Evolutionary conservation across 1,140 invertebrate genomes (phyloP).

Genomic region (Philopotamus ludificatus): DNA sequence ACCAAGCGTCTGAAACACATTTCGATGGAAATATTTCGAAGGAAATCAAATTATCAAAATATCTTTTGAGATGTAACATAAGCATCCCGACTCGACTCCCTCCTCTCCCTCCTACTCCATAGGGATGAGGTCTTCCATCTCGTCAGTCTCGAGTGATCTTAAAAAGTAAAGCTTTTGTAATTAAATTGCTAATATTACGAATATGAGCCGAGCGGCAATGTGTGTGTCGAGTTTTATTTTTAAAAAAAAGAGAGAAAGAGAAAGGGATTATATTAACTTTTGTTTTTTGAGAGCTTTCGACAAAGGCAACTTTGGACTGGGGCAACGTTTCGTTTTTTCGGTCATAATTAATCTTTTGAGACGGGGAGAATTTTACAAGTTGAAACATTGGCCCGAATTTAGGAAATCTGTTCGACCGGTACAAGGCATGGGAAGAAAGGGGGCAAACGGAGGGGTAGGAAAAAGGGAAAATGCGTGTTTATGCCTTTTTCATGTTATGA

Average conservation of each 20-base stretch:
- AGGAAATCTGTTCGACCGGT: neutral
- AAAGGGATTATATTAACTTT: slow-evolving; percentile 31
- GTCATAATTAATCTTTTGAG: slow-evolving; percentile 24
- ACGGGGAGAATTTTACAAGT: slow-evolving; percentile 3
- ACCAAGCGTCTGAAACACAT: neutral
- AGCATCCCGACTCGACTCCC: no score
- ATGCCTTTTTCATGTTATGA: neutral
- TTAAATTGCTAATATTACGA: slow-evolving; percentile 20
- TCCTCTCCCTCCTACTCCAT: neutral
- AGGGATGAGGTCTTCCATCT: no score
- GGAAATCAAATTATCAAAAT: slow-evolving; percentile 26
- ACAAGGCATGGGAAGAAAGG: neutral
- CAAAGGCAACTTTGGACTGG: slow-evolving; percentile 25
- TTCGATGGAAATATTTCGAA: slow-evolving; percentile 11
- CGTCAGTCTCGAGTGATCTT: neutral
- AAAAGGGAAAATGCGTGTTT: neutral
- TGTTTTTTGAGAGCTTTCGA: slow-evolving; percentile 23
- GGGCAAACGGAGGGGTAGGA: no score
- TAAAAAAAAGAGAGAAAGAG: slow-evolving; percentile 1
- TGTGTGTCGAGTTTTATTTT: neutral
- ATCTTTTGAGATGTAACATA: neutral
- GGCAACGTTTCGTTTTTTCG: slow-evolving; percentile 11
- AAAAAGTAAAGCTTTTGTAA: slow-evolving; percentile 23
- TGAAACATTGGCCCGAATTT: neutral
- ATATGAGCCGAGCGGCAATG: neutral